A percentile compares a stretch with the other conserved stretches of the same genome.
phyloP scores from a whole-genome alignment of 2,113 vertebrate genomes.

The Ellobius talpinus region DNA sequence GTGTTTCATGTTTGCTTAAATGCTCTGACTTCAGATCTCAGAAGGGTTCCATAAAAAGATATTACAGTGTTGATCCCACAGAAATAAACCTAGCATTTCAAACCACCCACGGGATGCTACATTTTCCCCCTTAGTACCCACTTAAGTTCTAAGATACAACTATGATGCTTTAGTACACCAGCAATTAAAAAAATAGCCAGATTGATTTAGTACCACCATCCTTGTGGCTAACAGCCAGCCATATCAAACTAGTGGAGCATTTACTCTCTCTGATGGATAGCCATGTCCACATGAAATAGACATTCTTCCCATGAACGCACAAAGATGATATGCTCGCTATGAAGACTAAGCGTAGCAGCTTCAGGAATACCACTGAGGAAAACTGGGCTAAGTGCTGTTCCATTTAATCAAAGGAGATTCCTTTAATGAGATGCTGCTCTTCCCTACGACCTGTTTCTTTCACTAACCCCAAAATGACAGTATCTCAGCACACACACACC shows the following conservation, averaged over 20 bases:
- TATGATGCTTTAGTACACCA: conserved; percentile 70
- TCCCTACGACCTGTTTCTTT: conserved; percentile 49
- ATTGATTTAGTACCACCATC: conserved; percentile 77
- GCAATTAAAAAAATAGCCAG: conserved; percentile 80
- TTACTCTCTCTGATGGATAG: conserved; percentile 78
- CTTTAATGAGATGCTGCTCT: conserved; percentile 55
- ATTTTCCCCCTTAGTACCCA: conserved; percentile 72
- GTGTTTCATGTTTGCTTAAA: conserved; percentile 54
- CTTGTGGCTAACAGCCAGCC: conserved; percentile 73
- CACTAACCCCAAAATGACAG: conserved; percentile 52
- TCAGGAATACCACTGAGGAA: conserved; percentile 73
- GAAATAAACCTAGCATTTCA: conserved; percentile 80
- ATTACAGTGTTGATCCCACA: conserved; percentile 41
- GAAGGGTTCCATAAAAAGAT: conserved; percentile 57
- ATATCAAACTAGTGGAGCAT: conserved; percentile 60
- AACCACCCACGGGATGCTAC: conserved; percentile 74
- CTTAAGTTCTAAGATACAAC: conserved; percentile 73
- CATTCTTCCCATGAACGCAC: conserved; percentile 76
- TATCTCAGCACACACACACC: conserved; percentile 28
- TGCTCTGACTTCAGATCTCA: conserved; percentile 69
- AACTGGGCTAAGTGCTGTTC: conserved; percentile 60
- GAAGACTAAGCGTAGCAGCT: conserved; percentile 77
- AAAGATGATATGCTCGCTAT: conserved; percentile 79
- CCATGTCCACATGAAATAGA: conserved; percentile 82
- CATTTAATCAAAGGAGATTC: conserved; percentile 70